phyloP scores from a whole-genome alignment of 2,888 invertebrate species.

The Deilephila porcellus region DNA sequence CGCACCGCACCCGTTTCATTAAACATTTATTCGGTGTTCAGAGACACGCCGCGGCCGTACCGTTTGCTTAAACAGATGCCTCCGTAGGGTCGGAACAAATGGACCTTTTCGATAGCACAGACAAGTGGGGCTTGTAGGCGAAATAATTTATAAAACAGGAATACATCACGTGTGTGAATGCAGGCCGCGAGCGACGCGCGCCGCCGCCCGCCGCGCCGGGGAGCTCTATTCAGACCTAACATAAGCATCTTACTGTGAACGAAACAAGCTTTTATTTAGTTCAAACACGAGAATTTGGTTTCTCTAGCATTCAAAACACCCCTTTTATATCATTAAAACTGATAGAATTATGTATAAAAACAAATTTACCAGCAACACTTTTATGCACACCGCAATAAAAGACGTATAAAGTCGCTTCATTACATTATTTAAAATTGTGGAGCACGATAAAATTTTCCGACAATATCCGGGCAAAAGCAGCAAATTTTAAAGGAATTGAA shows the following conservation, averaged over 20 bases:
- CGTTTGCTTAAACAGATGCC: conserved; percentile 16
- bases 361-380: background rate
- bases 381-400: background rate
- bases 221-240: conserved; percentile 1
- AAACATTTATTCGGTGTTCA: conserved; percentile 13
- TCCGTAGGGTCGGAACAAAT: conserved; percentile 8
- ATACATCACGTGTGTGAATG: conserved; percentile 22
- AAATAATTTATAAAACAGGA: conserved; percentile 21
- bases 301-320: background rate
- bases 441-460: no score
- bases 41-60: background rate
- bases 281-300: conserved; percentile 6
- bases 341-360: background rate
- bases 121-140: conserved; percentile 7
- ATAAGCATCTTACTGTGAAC: background rate
- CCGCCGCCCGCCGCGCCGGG: no score
- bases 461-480: no score
- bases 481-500: no score
- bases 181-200: conserved; percentile 13
- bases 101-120: conserved; percentile 4
- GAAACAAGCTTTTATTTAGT: conserved; percentile 19
- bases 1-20: conserved; percentile 16
- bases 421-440: no score
- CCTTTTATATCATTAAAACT: background rate
- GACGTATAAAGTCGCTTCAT: no score